Base-by-base conservation (phyloP, 2,797 vertebrate genomes). In the Eutrigla gurnardus region DNA sequence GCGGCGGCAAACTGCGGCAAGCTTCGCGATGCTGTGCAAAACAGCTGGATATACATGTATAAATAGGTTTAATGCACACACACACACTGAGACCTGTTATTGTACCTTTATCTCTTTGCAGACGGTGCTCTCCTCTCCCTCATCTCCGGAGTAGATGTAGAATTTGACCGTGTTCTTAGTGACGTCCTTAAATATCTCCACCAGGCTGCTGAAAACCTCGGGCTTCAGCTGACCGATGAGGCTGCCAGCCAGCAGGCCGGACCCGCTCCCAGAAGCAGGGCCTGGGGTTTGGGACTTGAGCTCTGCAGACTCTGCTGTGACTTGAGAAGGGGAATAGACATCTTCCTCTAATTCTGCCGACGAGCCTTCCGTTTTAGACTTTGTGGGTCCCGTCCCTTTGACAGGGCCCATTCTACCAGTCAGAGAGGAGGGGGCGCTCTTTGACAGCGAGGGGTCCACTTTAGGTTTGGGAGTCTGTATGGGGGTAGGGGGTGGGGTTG, bases 101-200 rank as follows among this genome's bases (percentile, higher is more conserved):
- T 55, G 84, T 95, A 98, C 98, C 97, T 98, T 98, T 82, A 99
- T 98, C 93, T 99, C 96, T 92, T 93, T 95, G 92, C 96, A 98
- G 78, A 98, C 95, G 5, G 92, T 55, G 68, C 94, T 97, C 84
- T 97, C 96, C 57, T 97, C 95, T 40, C 94, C 94, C 55, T 95
- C 95, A 0, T 95, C 94, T 2, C 87, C 93, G 68, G 94, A 93
- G 84, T 99, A 97, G 92, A 99, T 97, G 89, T 98, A 99, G 94
- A 99, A 99, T 84, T 97, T 98, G 63, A 99, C 94, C 1, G 95
- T 96, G 58, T 98, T 99, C 93, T 97, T 99, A 55, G 95, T 96
- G 65, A 99, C 95, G 10, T 96, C 95, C 92, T 97, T 94, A 46
- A 98, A 96, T 82, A 99, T 97, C 94, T 98, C 93, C 81, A 98